These are phyloP conservation scores for Toxotes chatareus DNA, from an alignment of 2,113 vertebrate genomes.

Conservation along the genomic window DNA sequence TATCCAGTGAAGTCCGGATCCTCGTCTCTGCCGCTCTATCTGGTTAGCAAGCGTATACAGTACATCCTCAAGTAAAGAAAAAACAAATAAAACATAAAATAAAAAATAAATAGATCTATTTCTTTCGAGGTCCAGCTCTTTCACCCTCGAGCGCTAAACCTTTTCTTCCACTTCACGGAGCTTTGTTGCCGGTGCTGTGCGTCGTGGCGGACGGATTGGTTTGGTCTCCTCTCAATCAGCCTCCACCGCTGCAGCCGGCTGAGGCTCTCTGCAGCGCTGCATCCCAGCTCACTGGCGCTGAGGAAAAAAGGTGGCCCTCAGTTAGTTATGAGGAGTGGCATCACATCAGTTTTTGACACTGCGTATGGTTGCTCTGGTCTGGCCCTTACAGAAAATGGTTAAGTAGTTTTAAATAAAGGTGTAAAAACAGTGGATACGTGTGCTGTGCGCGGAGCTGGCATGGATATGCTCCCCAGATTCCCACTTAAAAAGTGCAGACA, in stretches of 20 bases:
- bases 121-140: slow-evolving; percentile 6
- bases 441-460: too few species aligned
- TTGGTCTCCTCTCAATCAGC: slow-evolving; percentile 44
- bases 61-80: slow-evolving; percentile 52
- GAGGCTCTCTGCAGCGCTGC: slow-evolving; percentile 68
- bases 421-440: background rate
- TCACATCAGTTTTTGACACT: slow-evolving; percentile 9
- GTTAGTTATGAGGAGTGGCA: slow-evolving; percentile 64
- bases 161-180: slow-evolving; percentile 31
- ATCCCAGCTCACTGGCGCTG: slow-evolving; percentile 61
- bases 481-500: too few species aligned
- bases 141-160: background rate
- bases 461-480: too few species aligned
- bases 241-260: slow-evolving; percentile 64
- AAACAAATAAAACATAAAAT: background rate
- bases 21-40: slow-evolving; percentile 46
- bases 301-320: slow-evolving; percentile 50
- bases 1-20: slow-evolving; percentile 64
- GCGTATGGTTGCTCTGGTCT: background rate
- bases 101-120: background rate
- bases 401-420: too few species aligned
- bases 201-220: slow-evolving; percentile 55
- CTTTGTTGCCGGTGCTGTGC: slow-evolving; percentile 39
- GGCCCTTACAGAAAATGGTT: too few species aligned
- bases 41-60: slow-evolving; percentile 43